These are phyloP conservation scores for Peromyscus polionotus DNA, from an alignment of 2,113 vertebrate species.

Conservation along the genomic window DNA sequence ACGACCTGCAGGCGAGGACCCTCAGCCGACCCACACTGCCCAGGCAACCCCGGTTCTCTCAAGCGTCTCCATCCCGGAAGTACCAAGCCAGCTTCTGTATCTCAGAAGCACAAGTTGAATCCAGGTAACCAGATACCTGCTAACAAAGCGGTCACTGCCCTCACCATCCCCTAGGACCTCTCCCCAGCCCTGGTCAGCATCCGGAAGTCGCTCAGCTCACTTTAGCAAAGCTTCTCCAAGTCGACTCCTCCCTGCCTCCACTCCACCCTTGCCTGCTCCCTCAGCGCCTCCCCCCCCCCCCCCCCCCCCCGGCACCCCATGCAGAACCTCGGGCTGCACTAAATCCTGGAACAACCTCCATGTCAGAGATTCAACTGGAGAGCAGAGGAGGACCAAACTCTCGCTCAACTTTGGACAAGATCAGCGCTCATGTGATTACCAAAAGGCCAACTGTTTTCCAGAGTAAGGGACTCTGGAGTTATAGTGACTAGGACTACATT, in stretches of 20 bases:
- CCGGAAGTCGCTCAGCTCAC: too few species aligned
- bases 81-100: not conserved
- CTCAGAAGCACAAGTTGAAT: not conserved
- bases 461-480: not conserved
- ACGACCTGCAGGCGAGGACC: not conserved
- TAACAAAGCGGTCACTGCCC: not conserved
- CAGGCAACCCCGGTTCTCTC: not conserved
- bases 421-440: not conserved
- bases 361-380: not conserved
- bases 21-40: not conserved
- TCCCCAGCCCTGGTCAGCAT: not conserved
- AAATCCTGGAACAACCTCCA: not conserved
- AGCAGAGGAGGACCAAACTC: not conserved
- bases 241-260: too few species aligned
- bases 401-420: not conserved
- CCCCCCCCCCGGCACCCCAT: not conserved
- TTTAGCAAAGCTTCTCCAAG: too few species aligned
- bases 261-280: too few species aligned
- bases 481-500: not conserved
- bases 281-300: accelerated
- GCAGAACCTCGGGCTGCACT: not conserved
- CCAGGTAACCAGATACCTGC: not conserved
- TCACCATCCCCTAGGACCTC: not conserved
- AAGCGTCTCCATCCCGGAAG: not conserved
- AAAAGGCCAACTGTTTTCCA: not conserved